Base-by-base conservation (phyloP, 2,113 vertebrate species). In the Chaenocephalus aceratus region DNA sequence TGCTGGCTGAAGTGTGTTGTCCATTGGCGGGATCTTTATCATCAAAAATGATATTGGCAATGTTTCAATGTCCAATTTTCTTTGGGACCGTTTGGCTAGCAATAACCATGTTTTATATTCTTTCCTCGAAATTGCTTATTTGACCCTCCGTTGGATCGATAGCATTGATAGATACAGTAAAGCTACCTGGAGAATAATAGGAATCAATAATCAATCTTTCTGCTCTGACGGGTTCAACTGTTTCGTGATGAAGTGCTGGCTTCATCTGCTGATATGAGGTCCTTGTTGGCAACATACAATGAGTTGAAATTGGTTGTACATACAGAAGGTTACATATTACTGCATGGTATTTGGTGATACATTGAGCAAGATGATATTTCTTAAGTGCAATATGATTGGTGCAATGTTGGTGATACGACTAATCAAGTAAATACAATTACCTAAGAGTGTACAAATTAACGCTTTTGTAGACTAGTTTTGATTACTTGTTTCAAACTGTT, bases 171-270 rank as follows among this genome's bases (percentile, higher is more conserved):
- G 11, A 1, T 59, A 56, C 56, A 61, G 12, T 26, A 41, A 80
- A 11, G 68, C 18, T 44, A 48, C 53, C 34, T 69, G 68, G 72
- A 73, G 54, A 64, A 41, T 64, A 64, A 46, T 34, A 18, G 21
- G 23, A 51, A 11, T 75, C 59, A 61, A 56, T 79, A 72, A 83
- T 81, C 72, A 64, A 59, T 86, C 10, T 23, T 16, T 66, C 21
- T 49, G 30, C 13, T 57, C 1, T 9, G 41, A 45, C 79, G 53
- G 62, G 56, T 80, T 30, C 11, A 45, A 51, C 15, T 16, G 12
- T 10, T 65, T 21, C n/a, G 14, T 54, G 16, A 34, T 72, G 23
- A 6, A 11, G 6, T 61, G 11, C 9, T 4, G 10, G 5, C n/a
- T 45, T 0, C 4, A 34, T 21, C 52, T 41, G 4, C 15, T 34